Evolutionary conservation across 1,140 invertebrate genomes (phyloP).

Genomic region (Ridgeia piscesae): DNA sequence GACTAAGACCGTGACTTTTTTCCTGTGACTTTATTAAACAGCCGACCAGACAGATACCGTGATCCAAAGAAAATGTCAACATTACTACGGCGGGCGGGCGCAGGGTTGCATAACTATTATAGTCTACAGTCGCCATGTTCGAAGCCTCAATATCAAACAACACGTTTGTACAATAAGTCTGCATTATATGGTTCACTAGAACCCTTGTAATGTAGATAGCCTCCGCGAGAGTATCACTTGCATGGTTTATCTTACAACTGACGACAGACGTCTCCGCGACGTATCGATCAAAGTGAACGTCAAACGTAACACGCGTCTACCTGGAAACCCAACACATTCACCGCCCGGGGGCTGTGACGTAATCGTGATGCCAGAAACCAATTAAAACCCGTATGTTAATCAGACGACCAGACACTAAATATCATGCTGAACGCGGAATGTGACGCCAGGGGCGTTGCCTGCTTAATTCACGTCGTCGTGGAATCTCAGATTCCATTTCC

Average conservation of each 20-base stretch:
- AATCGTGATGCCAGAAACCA: neutral
- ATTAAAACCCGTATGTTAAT: conserved; percentile 6
- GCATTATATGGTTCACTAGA: neutral
- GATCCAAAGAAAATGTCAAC: neutral
- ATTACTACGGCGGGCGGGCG: neutral
- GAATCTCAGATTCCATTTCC: neutral
- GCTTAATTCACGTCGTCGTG: neutral
- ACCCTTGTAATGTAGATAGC: neutral
- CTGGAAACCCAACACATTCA: neutral
- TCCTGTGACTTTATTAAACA: too few relatives aligned
- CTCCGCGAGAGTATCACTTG: neutral
- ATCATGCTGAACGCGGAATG: neutral
- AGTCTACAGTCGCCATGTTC: neutral
- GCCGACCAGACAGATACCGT: too few relatives aligned
- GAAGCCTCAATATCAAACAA: neutral
- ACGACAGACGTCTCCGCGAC: neutral
- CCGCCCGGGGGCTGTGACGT: neutral
- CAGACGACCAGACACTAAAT: neutral
- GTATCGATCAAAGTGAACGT: neutral
- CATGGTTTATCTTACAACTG: neutral
- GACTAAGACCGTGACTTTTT: too few relatives aligned
- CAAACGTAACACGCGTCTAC: neutral
- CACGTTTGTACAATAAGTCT: neutral
- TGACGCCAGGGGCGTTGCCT: neutral
- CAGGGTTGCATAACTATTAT: neutral